Evolutionary conservation across 2,797 vertebrate genomes (phyloP).

Genomic region (Poecile montanus): DNA sequence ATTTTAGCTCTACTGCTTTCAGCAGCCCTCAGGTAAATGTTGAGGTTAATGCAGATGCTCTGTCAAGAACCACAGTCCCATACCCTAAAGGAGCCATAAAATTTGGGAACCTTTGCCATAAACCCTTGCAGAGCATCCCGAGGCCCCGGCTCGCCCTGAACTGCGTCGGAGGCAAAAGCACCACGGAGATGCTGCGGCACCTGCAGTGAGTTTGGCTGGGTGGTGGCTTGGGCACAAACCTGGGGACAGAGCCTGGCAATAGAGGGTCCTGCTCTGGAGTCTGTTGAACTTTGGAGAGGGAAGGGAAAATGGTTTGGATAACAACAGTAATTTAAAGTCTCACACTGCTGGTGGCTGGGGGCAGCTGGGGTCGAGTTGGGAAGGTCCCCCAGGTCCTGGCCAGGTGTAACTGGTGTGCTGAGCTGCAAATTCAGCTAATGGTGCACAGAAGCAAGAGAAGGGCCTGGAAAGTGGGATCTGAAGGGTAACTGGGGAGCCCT

Average conservation of each 20-base stretch:
- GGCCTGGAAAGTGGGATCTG: not conserved
- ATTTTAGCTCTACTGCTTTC: not conserved
- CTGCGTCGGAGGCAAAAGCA: constrained; percentile 91
- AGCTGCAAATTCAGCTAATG: not conserved
- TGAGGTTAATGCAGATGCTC: not conserved
- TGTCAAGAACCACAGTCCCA: rapidly evolving
- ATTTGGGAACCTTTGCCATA: not conserved
- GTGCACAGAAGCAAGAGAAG: not conserved
- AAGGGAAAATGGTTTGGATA: not conserved
- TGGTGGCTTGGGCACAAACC: not conserved
- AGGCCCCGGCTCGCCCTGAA: constrained; percentile 91
- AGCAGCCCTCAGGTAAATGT: not conserved
- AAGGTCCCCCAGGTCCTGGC: not conserved
- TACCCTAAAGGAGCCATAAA: not conserved
- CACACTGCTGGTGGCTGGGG: rapidly evolving
- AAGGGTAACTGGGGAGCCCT: not conserved
- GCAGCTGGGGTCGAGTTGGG: not conserved
- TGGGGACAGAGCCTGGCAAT: not conserved
- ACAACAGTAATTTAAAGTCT: not conserved
- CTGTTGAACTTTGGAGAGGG: not conserved
- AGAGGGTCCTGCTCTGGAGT: not conserved
- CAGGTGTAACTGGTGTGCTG: not conserved
- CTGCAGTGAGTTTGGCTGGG: constrained; percentile 83
- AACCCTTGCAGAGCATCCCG: constrained; percentile 78
- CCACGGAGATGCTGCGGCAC: constrained; percentile 91